Evolutionary conservation across 1,140 invertebrate species (phyloP), one percentile per base, ranked within the genome.

Genomic region (Mactra quadrangularis): DNA sequence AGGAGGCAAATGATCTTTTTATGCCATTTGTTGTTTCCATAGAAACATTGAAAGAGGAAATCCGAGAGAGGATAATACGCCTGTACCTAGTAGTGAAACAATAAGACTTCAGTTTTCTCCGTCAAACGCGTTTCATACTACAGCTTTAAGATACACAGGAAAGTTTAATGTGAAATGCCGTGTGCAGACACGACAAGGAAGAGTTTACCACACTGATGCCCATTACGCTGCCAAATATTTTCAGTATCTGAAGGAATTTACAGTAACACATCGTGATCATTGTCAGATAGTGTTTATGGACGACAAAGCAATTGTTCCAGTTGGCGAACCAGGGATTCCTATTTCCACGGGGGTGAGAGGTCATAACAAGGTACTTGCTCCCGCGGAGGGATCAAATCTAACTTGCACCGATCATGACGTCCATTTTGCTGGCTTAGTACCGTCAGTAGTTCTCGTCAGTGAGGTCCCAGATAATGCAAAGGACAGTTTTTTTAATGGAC

Each of bases 401-500:
- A 11, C 3, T 19, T 74, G 60, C 9, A 13, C 77, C 1, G 82
- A 84, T 27, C 74, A 78, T 64, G 70, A 85, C 33, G 62, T 72
- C 13, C 52, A 78, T 22, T 53, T 47, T 27, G 9, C 27, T 27
- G 74, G 74, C 13, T 9, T 76, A 3, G 59, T 74, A 1, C 76
- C 76, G 19, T 85, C 83, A 19, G 76, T 85, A 22, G 25, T 35
- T 13, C 9, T 85, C 7, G 47, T 55, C 15, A 31, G 13, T 47
- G 33, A 64, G 3, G 66, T 75, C 15, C 83, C 83, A n/a, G 6
- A 62, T 13, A 25, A 47, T 53, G 22, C 78, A 29, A 19, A 45
- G 11, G 72, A 71, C 33, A 59, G 70, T 19, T 87, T 86, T 74
- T 71, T 79, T 53, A 38, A 57, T 60, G 87, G 87, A 1, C 55